Conservation (phyloP, 2,113 vertebrate species). For the Aepyceros melampus region DNA sequence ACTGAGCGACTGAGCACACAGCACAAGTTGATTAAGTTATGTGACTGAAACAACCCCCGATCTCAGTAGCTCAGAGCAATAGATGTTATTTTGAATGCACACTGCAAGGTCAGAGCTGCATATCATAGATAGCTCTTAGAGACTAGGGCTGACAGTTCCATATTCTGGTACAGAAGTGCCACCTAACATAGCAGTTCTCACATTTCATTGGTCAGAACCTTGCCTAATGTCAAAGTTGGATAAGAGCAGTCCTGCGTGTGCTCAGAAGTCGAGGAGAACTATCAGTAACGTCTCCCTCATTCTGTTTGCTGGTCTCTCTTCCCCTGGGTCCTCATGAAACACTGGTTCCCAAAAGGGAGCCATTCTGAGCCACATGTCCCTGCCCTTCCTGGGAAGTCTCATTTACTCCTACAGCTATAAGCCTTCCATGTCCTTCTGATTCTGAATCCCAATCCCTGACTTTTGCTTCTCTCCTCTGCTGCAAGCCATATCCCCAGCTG, state of each 20-base stretch:
- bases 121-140: background rate
- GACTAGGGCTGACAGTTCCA: background rate
- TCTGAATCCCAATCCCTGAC: background rate
- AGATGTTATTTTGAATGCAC: background rate
- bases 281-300: background rate
- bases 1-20: background rate
- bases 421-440: background rate
- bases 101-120: background rate
- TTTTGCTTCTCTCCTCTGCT: background rate
- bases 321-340: background rate
- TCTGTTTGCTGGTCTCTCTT: background rate
- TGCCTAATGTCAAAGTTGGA: background rate
- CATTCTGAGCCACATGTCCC: background rate
- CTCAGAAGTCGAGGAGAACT: background rate
- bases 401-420: background rate
- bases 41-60: background rate
- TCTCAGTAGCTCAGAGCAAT: background rate
- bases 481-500: background rate
- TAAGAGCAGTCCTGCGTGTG: background rate
- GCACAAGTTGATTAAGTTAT: background rate
- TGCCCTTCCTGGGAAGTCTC: background rate
- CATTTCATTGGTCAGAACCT: background rate
- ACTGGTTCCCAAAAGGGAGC: background rate
- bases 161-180: background rate
- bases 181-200: background rate